A percentile compares a stretch with the other conserved stretches of the same genome.
phyloP scores from a whole-genome alignment of 2,888 invertebrate species.

The Muschampia plurimacula region DNA sequence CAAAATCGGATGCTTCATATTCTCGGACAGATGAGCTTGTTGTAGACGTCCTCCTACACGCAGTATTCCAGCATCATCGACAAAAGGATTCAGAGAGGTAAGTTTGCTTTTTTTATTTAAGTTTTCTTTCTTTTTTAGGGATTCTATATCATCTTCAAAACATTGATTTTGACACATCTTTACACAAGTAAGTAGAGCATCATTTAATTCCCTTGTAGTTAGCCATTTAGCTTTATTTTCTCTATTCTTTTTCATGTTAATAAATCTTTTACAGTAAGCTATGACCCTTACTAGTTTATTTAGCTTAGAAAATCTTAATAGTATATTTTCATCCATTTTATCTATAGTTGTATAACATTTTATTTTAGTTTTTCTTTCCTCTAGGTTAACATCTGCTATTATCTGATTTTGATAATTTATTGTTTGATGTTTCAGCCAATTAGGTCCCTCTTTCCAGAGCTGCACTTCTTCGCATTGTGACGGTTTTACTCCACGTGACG shows the following conservation, averaged over 20 bases:
- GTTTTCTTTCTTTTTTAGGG: conserved; percentile 10
- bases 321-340: conserved; percentile 25
- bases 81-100: conserved; percentile 45
- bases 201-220: conserved; percentile 29
- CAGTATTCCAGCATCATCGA: conserved; percentile 41
- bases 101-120: conserved; percentile 34
- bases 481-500: conserved; percentile 35
- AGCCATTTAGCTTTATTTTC: conserved; percentile 26
- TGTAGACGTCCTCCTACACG: conserved; percentile 48
- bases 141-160: conserved; percentile 27
- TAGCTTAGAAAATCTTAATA: conserved; percentile 40
- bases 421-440: conserved; percentile 28
- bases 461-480: conserved; percentile 19
- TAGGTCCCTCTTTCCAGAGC: conserved; percentile 45
- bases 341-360: not conserved
- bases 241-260: conserved; percentile 19
- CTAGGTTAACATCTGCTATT: conserved; percentile 24
- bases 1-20: conserved; percentile 46
- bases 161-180: not conserved
- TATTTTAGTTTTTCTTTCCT: conserved; percentile 25
- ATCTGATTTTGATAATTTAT: conserved; percentile 19
- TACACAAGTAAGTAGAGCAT: conserved; percentile 23
- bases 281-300: conserved; percentile 36
- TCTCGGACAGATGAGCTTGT: conserved; percentile 28
- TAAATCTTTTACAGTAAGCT: conserved; percentile 41